These are phyloP conservation scores for Sterrhoptilus dennistouni DNA, from an alignment of 2,113 vertebrate genomes.

Conservation along the genomic window DNA sequence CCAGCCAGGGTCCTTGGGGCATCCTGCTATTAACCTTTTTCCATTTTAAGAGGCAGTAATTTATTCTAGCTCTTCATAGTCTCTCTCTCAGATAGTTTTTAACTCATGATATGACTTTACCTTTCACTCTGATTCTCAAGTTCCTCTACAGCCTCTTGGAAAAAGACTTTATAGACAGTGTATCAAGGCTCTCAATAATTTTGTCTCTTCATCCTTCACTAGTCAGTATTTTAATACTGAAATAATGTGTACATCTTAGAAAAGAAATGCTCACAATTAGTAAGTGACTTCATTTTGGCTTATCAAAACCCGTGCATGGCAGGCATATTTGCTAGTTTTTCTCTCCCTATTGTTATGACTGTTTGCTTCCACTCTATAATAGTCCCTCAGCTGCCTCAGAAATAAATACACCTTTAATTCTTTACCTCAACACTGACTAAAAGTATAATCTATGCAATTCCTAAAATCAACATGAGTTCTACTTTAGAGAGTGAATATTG, in stretches of 20 bases:
- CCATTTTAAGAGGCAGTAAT: slow-evolving; percentile 31
- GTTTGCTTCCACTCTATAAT: background rate
- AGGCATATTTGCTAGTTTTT: background rate
- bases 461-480: background rate
- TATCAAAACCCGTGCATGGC: background rate
- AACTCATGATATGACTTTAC: slow-evolving; percentile 20
- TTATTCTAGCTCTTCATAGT: background rate
- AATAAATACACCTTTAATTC: background rate
- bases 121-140: background rate
- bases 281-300: background rate
- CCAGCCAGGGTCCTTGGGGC: background rate
- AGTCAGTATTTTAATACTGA: background rate
- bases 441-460: background rate
- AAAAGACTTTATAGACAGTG: background rate
- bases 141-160: background rate
- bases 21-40: slow-evolving; percentile 35
- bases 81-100: slow-evolving; percentile 28
- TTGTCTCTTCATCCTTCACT: background rate
- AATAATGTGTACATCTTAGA: background rate
- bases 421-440: background rate
- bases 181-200: background rate
- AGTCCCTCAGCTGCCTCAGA: background rate
- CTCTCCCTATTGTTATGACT: background rate
- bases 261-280: background rate
- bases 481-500: background rate